Evolutionary conservation across 2,113 vertebrate species (phyloP).

Genomic region (Notothenia coriiceps): DNA sequence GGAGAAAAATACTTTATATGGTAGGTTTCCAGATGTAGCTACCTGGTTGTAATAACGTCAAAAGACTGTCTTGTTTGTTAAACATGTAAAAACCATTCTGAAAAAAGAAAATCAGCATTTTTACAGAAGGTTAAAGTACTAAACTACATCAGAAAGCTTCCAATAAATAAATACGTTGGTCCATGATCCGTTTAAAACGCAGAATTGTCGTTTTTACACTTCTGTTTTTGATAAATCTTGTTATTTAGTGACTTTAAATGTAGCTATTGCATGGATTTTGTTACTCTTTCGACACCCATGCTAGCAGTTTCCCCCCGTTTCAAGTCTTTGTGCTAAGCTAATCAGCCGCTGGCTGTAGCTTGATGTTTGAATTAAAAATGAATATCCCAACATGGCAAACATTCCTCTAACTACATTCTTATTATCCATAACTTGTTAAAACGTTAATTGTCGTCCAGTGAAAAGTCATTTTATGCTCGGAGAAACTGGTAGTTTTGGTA

Average conservation of each 20-base stretch:
- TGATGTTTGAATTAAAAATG: no score
- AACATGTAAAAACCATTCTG: no score
- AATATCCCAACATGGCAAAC: no score
- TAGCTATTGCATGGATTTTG: no score
- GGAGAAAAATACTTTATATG: not conserved
- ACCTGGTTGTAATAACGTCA: no score
- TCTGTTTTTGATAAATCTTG: no score
- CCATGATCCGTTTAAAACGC: not conserved
- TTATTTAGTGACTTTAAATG: no score
- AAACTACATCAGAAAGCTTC: not conserved
- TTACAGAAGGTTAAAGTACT: not conserved
- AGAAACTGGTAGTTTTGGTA: constrained; percentile 33
- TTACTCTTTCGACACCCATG: not conserved
- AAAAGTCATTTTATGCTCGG: constrained; percentile 19
- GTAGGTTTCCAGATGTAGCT: not conserved
- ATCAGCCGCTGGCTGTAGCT: no score
- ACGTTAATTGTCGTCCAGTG: not conserved
- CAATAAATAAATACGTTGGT: not conserved
- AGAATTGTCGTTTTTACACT: not conserved
- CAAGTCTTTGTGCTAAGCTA: constrained; percentile 26
- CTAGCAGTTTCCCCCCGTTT: not conserved
- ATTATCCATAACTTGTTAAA: not conserved
- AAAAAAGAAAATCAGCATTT: not conserved
- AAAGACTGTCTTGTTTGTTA: no score
- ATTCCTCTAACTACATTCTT: not conserved